Conservation (phyloP, 2,888 invertebrate genomes). For the Melolontha melolontha region DNA sequence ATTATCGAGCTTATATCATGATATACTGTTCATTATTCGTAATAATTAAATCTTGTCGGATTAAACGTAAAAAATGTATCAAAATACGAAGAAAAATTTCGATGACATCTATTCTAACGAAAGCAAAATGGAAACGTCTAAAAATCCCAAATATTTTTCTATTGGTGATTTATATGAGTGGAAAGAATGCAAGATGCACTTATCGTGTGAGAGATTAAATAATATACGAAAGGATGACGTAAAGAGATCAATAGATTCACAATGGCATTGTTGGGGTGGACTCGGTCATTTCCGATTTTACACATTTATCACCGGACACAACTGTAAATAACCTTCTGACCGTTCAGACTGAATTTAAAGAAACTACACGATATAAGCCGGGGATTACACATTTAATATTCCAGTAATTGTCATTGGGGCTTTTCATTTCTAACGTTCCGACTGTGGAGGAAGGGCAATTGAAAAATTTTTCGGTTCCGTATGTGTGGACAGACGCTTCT, state of each 20-base stretch:
- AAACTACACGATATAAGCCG: slow-evolving; percentile 48
- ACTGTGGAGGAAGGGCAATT: neutral
- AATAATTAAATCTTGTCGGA: too few species aligned
- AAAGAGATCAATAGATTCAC: slow-evolving; percentile 37
- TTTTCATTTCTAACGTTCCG: slow-evolving; percentile 2
- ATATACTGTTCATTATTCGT: too few species aligned
- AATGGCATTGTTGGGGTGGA: slow-evolving; percentile 50
- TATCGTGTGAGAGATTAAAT: too few species aligned
- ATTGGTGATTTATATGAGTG: too few species aligned
- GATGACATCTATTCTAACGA: too few species aligned
- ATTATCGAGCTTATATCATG: too few species aligned
- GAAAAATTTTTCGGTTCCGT: slow-evolving; percentile 29
- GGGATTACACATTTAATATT: slow-evolving; percentile 50
- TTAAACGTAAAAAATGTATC: too few species aligned
- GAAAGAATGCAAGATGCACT: too few species aligned
- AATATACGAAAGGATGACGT: slow-evolving; percentile 5
- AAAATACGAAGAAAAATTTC: too few species aligned
- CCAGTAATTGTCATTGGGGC: slow-evolving; percentile 38
- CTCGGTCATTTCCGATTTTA: slow-evolving; percentile 51
- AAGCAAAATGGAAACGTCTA: too few species aligned
- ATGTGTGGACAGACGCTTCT: slow-evolving; percentile 39
- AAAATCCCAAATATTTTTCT: too few species aligned
- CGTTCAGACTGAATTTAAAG: slow-evolving; percentile 49
- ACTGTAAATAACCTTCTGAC: slow-evolving; percentile 52
- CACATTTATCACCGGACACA: slow-evolving; percentile 50